Base-by-base conservation (phyloP, 1,140 invertebrate genomes). In the Megalopta genalis region DNA sequence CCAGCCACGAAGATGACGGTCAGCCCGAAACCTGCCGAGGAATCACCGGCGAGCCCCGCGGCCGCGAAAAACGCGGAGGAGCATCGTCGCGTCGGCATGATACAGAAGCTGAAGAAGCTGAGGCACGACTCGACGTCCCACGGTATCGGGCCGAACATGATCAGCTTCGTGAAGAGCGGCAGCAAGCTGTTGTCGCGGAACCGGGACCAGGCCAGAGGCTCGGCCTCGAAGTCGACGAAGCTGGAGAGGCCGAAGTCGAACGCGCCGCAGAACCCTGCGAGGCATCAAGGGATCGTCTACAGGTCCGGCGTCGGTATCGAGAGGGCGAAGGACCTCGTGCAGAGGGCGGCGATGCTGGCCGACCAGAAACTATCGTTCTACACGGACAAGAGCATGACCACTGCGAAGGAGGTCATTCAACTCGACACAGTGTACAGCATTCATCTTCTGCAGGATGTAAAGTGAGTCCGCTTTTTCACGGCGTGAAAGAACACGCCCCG, bases 361-460 rank as follows among this genome's bases (percentile, higher is more conserved):
- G 94, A 95, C 80, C 91, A 93, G 21, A 94, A 94, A 81, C 91
- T 95, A 25, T 91, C 91, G 57, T 93, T 94, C 78, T 94, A 92
- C 70, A 72, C 91, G 12, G 94, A 95, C 82, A 94, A 94, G 82
- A 93, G 92, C 75, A 92, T 94, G 92, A 91, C 91, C 70, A 91
- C 92, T 0, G 79, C 91, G 23, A 95, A 95, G 82, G 95, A 96
- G 88, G 86, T 93, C 57, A 93, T 95, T 85, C 89, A 93, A 10
- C 89, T 95, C 54, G 92, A 94, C 10, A 90, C 88, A 49, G 93
- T 95, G 23, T 92, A 95, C 7, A 95, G 95, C 80, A 87, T 96
- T 75, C 95, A 95, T 89, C 92, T 94, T 73, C 91, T 95, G 39
- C 93, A 94, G 85, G 95, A 95, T 85, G 93, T 93, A 69, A 95